Evolutionary conservation across 2,888 invertebrate genomes (phyloP).

Genomic region (Aquatica leii): DNA sequence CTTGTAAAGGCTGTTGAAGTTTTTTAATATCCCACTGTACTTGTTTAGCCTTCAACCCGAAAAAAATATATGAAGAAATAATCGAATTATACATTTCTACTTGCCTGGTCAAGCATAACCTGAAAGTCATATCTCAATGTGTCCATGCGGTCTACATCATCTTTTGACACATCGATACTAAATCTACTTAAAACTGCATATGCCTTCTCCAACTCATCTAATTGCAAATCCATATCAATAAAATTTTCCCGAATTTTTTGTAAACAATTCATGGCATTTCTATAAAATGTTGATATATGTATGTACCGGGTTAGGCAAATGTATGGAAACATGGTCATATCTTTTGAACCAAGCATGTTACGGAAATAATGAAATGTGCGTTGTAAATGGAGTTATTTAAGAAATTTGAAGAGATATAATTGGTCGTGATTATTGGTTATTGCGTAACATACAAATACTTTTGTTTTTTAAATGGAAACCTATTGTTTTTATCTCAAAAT

Average conservation of each 20-base stretch:
- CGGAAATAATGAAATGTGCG: no score
- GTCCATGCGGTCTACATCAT: slow-evolving; percentile 82
- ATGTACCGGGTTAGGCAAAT: neutral
- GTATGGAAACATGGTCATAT: no score
- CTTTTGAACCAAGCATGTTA: no score
- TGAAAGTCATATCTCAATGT: slow-evolving; percentile 80
- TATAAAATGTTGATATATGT: slow-evolving; percentile 42
- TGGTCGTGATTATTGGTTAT: no score
- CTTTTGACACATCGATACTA: slow-evolving; percentile 74
- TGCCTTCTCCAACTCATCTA: slow-evolving; percentile 81
- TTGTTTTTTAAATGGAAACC: no score
- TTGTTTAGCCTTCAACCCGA: slow-evolving; percentile 9
- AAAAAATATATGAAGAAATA: no score
- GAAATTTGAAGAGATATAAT: no score
- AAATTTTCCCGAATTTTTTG: slow-evolving; percentile 78
- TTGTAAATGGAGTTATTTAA: no score
- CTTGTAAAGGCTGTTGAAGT: slow-evolving; percentile 79
- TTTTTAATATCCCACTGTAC: slow-evolving; percentile 67
- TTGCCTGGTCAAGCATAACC: slow-evolving; percentile 77
- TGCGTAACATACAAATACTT: no score
- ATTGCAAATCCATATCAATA: slow-evolving; percentile 80
- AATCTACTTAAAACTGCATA: slow-evolving; percentile 76
- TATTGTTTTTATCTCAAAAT: no score
- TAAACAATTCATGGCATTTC: slow-evolving; percentile 82
- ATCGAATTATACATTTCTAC: slow-evolving; percentile 51